Evolutionary conservation across 2,888 invertebrate genomes (phyloP), one percentile per base, ranked within the genome.

Genomic region (Endomychus coccineus): DNA sequence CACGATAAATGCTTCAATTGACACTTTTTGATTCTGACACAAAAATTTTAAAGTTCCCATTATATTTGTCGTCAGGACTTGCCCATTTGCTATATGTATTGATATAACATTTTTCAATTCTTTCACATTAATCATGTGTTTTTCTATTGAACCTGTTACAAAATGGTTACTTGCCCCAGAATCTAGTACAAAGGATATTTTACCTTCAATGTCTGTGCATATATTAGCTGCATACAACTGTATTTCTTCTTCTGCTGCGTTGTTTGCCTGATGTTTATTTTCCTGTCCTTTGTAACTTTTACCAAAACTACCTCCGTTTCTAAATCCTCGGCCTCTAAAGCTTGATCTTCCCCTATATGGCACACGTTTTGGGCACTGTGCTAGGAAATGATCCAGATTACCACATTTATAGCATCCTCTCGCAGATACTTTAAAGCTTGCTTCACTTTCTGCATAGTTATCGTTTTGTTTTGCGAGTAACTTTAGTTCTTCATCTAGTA

Each of bases 141-240:
- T 6, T 32, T 22, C 13, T 3, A 32, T 2, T 5, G 16, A n/a
- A 16, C 27, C 39, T 27, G 28, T 36, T 27, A 43, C 34, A 33
- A 42, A 25, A 25, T 41, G 33, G 14, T 41, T 32, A 19, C 33
- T 41, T n/a, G 34, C 29, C 11, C 40, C 40, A 14, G 37, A 41
- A 25, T 41, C 30, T 14, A 41, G 16, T 9, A 41, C 25, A 25
- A 41, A 41, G 7, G 16, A n/a, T 10, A 28, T 16, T 15, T 41
- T n/a, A n/a, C n/a, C 33, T 4, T 41, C 15, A n/a, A 24, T 30
- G 10, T 27, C 11, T 32, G 34, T 16, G 30, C 31, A 27, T 25
- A 36, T 22, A 30, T n/a, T n/a, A n/a, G n/a, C n/a, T n/a, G n/a
- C n/a, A n/a, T n/a, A n/a, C n/a, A n/a, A n/a, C n/a, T n/a, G n/a